Percentiles rank a stretch among this genome's conserved stretches.
Conservation (phyloP, 2,888 invertebrate genomes). For the Gibbula magus region DNA sequence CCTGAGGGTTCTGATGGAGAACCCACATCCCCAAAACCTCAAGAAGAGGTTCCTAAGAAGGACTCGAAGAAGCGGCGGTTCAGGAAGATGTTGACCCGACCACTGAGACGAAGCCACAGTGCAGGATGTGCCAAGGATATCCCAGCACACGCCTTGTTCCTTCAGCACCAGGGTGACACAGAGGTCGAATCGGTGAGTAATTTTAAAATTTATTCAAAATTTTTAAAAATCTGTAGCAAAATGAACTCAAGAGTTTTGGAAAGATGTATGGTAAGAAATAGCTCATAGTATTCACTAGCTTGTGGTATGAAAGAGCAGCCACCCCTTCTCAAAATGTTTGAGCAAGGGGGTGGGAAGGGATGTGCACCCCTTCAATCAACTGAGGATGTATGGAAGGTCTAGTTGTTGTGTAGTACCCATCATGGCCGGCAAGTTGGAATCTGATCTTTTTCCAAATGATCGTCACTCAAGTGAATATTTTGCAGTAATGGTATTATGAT, state of each 20-base stretch:
- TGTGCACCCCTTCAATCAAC: too few relatives aligned
- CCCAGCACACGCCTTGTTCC: conserved; percentile 73
- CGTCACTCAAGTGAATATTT: too few relatives aligned
- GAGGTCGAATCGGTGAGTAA: conserved; percentile 38
- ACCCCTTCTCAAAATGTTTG: too few relatives aligned
- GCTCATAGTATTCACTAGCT: too few relatives aligned
- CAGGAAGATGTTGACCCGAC: conserved; percentile 58
- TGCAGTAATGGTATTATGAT: too few relatives aligned
- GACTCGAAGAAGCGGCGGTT: conserved; percentile 57
- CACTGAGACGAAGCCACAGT: conserved; percentile 77
- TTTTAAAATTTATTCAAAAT: not conserved
- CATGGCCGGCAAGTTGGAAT: too few relatives aligned
- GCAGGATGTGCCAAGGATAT: conserved; percentile 74
- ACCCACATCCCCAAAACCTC: conserved; percentile 35
- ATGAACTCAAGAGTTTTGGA: not conserved
- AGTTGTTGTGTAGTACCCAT: too few relatives aligned
- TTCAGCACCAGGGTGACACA: conserved; percentile 48
- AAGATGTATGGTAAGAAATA: not conserved
- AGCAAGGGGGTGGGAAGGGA: too few relatives aligned
- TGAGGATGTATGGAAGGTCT: too few relatives aligned
- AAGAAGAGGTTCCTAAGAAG: conserved; percentile 31
- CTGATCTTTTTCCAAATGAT: too few relatives aligned
- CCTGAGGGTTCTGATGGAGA: conserved; percentile 33
- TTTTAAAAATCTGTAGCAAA: not conserved
- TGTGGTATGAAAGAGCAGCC: too few relatives aligned